Evolutionary conservation across 2,888 invertebrate species (phyloP).

Genomic region (Athalia circularis): DNA sequence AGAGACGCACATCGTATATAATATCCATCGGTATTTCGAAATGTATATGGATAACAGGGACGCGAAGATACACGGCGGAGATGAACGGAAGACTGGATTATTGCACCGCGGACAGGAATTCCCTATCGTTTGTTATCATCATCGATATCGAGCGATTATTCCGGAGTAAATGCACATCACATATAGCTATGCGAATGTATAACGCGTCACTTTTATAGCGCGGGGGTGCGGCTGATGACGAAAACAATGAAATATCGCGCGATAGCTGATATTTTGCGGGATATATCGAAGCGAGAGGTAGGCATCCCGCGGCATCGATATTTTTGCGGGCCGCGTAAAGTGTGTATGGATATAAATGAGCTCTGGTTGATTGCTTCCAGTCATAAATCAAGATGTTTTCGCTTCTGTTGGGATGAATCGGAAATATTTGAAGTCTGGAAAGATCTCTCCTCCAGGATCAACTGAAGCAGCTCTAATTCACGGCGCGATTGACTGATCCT

Average conservation of each 20-base stretch:
- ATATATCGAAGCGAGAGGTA: too few species aligned
- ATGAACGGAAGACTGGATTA: too few species aligned
- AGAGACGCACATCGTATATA: background rate
- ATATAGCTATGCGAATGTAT: too few species aligned
- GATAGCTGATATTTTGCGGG: constrained; percentile 26
- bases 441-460: background rate
- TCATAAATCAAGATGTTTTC: constrained; percentile 55
- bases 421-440: constrained; percentile 8
- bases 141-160: too few species aligned
- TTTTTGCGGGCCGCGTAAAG: constrained; percentile 19
- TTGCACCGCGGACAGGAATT: too few species aligned
- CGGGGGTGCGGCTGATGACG: background rate
- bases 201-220: too few species aligned
- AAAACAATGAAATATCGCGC: constrained; percentile 54
- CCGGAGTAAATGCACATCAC: too few species aligned
- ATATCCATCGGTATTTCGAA: too few species aligned
- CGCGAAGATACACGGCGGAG: too few species aligned
- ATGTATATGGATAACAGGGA: too few species aligned
- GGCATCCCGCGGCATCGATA: background rate
- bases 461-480: constrained; percentile 17
- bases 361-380: constrained; percentile 51
- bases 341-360: constrained; percentile 54
- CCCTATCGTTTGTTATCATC: too few species aligned
- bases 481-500: background rate
- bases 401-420: constrained; percentile 16